Evolutionary conservation across 2,888 invertebrate genomes (phyloP).

Genomic region (Drosophila dives): DNA sequence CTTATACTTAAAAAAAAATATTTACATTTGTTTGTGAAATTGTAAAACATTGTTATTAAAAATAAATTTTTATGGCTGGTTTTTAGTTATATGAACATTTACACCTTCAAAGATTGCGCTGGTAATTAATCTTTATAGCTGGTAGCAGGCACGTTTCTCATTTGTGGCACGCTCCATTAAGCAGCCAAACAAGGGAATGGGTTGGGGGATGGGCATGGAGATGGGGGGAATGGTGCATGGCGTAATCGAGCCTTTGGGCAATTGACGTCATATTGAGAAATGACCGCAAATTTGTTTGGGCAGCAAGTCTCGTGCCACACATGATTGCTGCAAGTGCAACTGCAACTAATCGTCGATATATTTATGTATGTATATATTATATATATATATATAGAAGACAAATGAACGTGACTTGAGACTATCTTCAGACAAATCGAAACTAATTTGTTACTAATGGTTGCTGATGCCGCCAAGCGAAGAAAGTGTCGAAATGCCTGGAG

Average conservation of each 20-base stretch:
- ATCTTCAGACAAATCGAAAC: constrained; percentile 42
- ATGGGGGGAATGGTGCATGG: background rate
- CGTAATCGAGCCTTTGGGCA: constrained; percentile 1
- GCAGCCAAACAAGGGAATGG: constrained; percentile 4
- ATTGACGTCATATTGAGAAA: constrained; percentile 46
- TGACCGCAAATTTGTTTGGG: background rate
- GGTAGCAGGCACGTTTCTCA: constrained; percentile 65
- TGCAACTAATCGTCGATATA: constrained; percentile 34
- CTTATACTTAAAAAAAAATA: background rate
- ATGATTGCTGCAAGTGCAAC: constrained; percentile 38
- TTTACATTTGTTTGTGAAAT: background rate
- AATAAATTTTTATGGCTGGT: background rate
- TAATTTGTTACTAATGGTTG: constrained; percentile 37
- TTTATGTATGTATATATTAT: constrained; percentile 2
- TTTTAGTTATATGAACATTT: background rate
- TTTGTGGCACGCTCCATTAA: constrained; percentile 59
- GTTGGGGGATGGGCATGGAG: background rate
- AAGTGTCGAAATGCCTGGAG: constrained; percentile 43
- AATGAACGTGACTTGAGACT: constrained; percentile 30
- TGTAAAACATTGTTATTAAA: background rate
- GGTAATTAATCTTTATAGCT: constrained; percentile 17
- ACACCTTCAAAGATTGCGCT: background rate
- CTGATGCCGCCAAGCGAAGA: constrained; percentile 21
- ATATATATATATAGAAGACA: background rate
- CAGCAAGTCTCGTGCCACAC: constrained; percentile 45